Evolutionary conservation across 2,888 invertebrate species (phyloP), one percentile per base, ranked within the genome.

Genomic region (Drosophila colorata): DNA sequence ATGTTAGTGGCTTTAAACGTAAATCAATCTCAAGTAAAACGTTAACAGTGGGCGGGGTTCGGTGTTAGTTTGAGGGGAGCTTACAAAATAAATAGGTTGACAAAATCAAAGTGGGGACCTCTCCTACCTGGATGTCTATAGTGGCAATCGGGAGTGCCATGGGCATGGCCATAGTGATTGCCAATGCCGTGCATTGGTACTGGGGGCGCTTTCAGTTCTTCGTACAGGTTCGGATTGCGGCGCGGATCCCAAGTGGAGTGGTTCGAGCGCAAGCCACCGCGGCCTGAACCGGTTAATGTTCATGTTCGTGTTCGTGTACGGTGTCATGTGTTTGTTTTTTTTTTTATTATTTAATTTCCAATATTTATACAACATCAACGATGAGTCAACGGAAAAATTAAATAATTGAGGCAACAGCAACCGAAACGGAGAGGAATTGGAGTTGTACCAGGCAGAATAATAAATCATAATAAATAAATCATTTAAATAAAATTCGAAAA

Each of bases 221-320:
- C 97, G 93, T 97, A 97, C 66, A 90, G 87, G 93, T 97, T 96
- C 91, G 97, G 96, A 49, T 80, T 80, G 63, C 97, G 94, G 78
- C 97, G 94, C 80, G 97, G 97, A 93, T 97, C 97, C 97, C 97
- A 97, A 91, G 97, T 97, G 58, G 96, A 95, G 93, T 95, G 95
- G 92, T 91, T 92, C 61, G 92, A 92, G 65, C 92, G 92, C 77
- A 91, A 85, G 71, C 88, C 88, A 82, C 91, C 90, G 78, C 92
- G 92, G 78, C 90, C 92, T 92, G 77, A 87, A 69, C 63, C 65
- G 55, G 46, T 75, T 60, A 25, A 18, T 37, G n/a, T 75, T 47
- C 47, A 18, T 37, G n/a, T 75, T 47, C 47, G 41, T 72, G 35
- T 47, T 56, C 47, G 57, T 67, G 51, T 58, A 46, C 47, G 47